These are phyloP conservation scores for Avahi laniger DNA, from an alignment of 2,797 vertebrate species.

Conservation along the genomic window DNA sequence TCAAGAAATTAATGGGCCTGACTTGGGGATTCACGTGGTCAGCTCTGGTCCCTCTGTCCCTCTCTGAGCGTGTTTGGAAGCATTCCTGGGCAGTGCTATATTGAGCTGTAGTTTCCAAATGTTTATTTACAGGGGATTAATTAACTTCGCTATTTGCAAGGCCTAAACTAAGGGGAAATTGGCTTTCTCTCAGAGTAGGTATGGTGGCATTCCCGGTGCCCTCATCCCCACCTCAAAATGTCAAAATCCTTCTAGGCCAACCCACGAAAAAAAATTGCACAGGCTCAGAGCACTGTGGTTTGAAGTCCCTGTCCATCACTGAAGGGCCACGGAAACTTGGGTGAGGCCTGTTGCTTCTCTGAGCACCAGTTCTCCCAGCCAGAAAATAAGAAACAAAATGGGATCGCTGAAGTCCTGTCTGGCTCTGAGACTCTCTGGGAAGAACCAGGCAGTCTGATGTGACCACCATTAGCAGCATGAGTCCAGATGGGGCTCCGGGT, in stretches of 20 bases:
- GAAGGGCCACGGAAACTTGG: rapidly evolving
- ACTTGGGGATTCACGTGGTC: constrained; percentile 48
- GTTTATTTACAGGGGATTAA: constrained; percentile 65
- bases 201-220: background rate
- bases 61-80: constrained; percentile 40
- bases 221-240: constrained; percentile 26
- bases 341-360: background rate
- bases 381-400: background rate
- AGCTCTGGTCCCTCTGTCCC: constrained; percentile 47
- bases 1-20: background rate
- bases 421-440: background rate
- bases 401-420: rapidly evolving
- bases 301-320: background rate
- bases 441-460: background rate
- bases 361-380: background rate
- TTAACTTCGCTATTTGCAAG: constrained; percentile 71
- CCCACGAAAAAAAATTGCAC: background rate
- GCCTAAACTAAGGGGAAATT: constrained; percentile 44
- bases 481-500: background rate
- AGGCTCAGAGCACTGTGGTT: background rate
- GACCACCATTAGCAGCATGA: background rate
- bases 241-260: constrained; percentile 40
- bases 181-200: constrained; percentile 58
- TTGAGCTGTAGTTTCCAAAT: constrained; percentile 56
- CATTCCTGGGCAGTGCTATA: constrained; percentile 69